Evolutionary conservation across 2,113 vertebrate genomes (phyloP).

Genomic region (Conger conger): DNA sequence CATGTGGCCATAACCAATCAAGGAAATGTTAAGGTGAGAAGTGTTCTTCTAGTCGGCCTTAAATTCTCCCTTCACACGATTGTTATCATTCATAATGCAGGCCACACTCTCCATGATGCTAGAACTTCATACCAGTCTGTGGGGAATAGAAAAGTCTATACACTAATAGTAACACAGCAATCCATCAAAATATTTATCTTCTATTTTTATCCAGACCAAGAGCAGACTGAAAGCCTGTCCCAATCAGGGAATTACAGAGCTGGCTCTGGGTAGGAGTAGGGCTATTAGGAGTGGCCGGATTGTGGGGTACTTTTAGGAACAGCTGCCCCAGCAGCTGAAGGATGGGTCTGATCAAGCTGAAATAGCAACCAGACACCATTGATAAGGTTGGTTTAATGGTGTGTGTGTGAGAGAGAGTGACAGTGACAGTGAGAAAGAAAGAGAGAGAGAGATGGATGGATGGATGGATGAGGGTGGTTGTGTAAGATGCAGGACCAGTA

Average conservation of each 20-base stretch:
- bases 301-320: slow-evolving; percentile 43
- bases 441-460: not conserved
- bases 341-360: slow-evolving; percentile 46
- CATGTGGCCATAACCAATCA: not conserved
- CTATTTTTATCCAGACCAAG: slow-evolving; percentile 7
- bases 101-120: not conserved
- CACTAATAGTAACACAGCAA: not conserved
- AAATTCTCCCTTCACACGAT: not conserved
- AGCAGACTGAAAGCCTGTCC: not conserved
- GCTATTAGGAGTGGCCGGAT: slow-evolving; percentile 18
- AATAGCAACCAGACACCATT: slow-evolving; percentile 41
- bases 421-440: not conserved
- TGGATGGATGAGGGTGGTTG: no score
- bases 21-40: not conserved
- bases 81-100: not conserved
- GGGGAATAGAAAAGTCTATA: not conserved
- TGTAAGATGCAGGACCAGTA: no score
- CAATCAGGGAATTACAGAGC: not conserved
- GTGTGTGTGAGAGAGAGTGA: not conserved
- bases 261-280: not conserved
- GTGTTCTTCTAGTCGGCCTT: not conserved
- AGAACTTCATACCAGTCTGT: not conserved
- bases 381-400: slow-evolving; percentile 14
- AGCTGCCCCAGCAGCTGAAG: slow-evolving; percentile 56
- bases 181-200: not conserved